A percentile compares a stretch with the other conserved stretches of the same genome.
These are phyloP conservation scores for Psix sp. DNA, from an alignment of 1,140 invertebrate genomes.

Conservation along the genomic window DNA sequence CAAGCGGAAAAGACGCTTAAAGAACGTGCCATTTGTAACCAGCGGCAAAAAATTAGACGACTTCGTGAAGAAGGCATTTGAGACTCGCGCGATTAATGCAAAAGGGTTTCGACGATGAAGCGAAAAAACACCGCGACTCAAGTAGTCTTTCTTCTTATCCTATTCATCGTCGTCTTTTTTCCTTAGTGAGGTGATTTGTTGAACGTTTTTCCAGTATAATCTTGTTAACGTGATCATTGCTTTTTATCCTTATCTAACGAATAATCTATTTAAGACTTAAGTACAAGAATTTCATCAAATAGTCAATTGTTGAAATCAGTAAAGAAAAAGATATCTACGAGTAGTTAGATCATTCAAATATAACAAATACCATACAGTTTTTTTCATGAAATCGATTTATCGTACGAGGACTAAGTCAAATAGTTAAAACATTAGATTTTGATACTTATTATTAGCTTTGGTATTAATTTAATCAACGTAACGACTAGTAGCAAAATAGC, in stretches of 20 bases:
- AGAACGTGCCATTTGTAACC: conserved; percentile 66
- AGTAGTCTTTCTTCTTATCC: conserved; percentile 24
- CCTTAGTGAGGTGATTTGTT: conserved; percentile 15
- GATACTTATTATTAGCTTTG: background rate
- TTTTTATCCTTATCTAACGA: background rate
- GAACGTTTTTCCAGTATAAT: conserved; percentile 18
- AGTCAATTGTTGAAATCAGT: too few species aligned
- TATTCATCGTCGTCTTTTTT: conserved; percentile 37
- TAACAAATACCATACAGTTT: too few species aligned
- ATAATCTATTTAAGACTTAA: background rate
- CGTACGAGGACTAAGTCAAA: too few species aligned
- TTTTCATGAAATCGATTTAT: too few species aligned
- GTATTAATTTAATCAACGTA: conserved; percentile 1
- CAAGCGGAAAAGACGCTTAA: conserved; percentile 52
- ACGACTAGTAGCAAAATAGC: conserved; percentile 26
- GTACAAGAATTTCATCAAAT: too few species aligned
- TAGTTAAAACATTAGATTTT: background rate
- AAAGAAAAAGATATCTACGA: too few species aligned
- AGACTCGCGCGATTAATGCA: conserved; percentile 65
- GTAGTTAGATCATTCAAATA: too few species aligned
- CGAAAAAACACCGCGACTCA: conserved; percentile 22
- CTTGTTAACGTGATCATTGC: conserved; percentile 23
- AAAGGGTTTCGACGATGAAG: conserved; percentile 48
- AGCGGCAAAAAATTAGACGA: conserved; percentile 48
- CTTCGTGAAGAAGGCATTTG: conserved; percentile 52